Conservation (phyloP, 2,888 invertebrate species). For the Kuschelorhynchus macadamiae region DNA sequence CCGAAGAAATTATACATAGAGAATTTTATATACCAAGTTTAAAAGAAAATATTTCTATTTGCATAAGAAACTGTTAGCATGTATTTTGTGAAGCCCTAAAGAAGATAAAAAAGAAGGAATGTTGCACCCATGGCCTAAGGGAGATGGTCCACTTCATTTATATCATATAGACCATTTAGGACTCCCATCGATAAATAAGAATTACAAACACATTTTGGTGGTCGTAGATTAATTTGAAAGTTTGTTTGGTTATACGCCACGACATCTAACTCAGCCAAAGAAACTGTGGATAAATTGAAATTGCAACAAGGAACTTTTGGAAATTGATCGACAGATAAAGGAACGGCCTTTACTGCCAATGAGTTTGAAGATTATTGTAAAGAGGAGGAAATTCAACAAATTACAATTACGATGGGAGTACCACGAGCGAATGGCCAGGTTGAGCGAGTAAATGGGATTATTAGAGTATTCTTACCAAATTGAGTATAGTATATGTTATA, state of each 20-base stretch:
- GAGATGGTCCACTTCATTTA: slow-evolving; percentile 50
- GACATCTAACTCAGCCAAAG: slow-evolving; percentile 55
- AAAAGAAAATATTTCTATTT: slow-evolving; percentile 47
- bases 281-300: slow-evolving; percentile 52
- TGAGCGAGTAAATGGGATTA: slow-evolving; percentile 53
- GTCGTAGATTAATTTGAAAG: slow-evolving; percentile 60
- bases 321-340: slow-evolving; percentile 61
- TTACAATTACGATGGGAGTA: slow-evolving; percentile 56
- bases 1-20: slow-evolving; percentile 46
- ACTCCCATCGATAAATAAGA: slow-evolving; percentile 51
- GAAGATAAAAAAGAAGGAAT: slow-evolving; percentile 55
- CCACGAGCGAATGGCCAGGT: slow-evolving; percentile 63
- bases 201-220: too few relatives aligned
- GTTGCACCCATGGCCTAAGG: slow-evolving; percentile 52
- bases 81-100: slow-evolving; percentile 38
- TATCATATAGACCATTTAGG: slow-evolving; percentile 57
- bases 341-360: slow-evolving; percentile 61
- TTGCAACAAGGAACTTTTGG: slow-evolving; percentile 61
- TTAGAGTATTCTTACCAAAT: slow-evolving; percentile 25
- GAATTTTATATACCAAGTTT: slow-evolving; percentile 52
- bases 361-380: slow-evolving; percentile 61
- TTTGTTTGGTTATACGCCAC: slow-evolving; percentile 59
- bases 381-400: slow-evolving; percentile 60
- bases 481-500: slow-evolving; percentile 36
- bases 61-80: too few relatives aligned